Evolutionary conservation across 2,888 invertebrate species (phyloP), one percentile per base, ranked within the genome.

Genomic region (Drosophila quasianomalipes): DNA sequence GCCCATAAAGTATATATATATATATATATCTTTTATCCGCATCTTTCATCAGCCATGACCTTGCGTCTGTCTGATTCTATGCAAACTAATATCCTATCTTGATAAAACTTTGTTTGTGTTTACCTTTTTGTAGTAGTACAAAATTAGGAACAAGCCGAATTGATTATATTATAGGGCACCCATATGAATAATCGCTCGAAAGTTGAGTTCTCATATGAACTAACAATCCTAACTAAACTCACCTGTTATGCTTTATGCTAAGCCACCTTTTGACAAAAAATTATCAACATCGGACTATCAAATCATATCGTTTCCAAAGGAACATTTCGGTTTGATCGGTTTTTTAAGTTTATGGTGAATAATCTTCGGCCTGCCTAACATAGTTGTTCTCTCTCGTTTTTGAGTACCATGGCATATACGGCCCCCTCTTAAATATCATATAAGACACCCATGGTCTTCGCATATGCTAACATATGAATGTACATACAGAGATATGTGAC

Each of bases 401-500:
- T 6, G 2, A 37, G 7, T 37, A 7, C 3, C 10, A n/a, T 1
- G n/a, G 1, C 5, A n/a, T 3, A 26, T 19, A 28, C 26, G 30
- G 28, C 2, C 28, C 67, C 54, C 22, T 33, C 5, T 54, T n/a
- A 1, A 16, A 30, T 2, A 1, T 22, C 3, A 4, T 4, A 0
- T 10, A 6, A 39, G 53, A 28, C 65, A 35, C 12, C 49, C 2
- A 54, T 76, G 66, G 14, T 1, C 31, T 19, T 1, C 10, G 3
- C 28, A 63, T 30, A 63, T 33, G 33, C 26, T 6, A 35, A 52
- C 57, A 51, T 39, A 65, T 61, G 58, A 61, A 63, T 37, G 37
- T 51, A 60, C 60, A 61, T 39, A 58, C 66, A 64, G 4, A 35
- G 58, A 49, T 33, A 49, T 52, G 47, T 26, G 47, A 47, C 47